These are phyloP conservation scores for Hemibagrus guttatus DNA, from an alignment of 2,797 vertebrate species.

Conservation along the genomic window DNA sequence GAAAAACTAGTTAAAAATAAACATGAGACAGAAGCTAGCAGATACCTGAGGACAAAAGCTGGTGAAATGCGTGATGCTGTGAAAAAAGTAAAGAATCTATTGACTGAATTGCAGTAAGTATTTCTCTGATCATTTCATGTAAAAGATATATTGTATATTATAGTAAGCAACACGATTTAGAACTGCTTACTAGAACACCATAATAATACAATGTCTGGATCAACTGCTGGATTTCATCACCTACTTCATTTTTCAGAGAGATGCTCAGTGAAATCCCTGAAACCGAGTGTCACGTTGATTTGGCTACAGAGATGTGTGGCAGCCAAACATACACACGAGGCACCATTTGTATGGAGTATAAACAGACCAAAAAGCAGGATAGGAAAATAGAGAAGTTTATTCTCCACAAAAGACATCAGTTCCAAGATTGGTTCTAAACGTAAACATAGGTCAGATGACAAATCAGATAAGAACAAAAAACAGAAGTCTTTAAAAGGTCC, in stretches of 20 bases:
- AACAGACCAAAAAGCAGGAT: not conserved
- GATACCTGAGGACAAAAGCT: not conserved
- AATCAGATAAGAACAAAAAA: not conserved
- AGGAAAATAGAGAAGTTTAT: not conserved
- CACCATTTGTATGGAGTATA: not conserved
- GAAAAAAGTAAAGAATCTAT: not conserved
- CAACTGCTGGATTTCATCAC: not conserved
- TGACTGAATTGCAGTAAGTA: not conserved
- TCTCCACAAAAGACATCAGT: not conserved
- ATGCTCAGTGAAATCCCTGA: slow-evolving; percentile 4
- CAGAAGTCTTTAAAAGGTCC: too few relatives aligned
- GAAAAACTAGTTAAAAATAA: not conserved
- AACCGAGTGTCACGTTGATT: too few relatives aligned
- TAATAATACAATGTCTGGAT: not conserved
- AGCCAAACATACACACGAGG: not conserved
- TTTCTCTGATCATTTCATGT: not conserved
- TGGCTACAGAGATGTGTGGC: not conserved
- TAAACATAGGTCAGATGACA: not conserved
- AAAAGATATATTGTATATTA: too few relatives aligned
- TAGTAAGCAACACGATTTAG: not conserved
- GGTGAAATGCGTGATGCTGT: not conserved
- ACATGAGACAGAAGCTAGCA: slow-evolving; percentile 2
- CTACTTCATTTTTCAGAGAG: not conserved
- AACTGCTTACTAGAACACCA: not conserved
- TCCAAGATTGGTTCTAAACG: not conserved